A percentile compares a stretch with the other conserved stretches of the same genome.
Evolutionary conservation across 1,140 invertebrate species (phyloP).

Genomic region (Hydropsyche tenuis): DNA sequence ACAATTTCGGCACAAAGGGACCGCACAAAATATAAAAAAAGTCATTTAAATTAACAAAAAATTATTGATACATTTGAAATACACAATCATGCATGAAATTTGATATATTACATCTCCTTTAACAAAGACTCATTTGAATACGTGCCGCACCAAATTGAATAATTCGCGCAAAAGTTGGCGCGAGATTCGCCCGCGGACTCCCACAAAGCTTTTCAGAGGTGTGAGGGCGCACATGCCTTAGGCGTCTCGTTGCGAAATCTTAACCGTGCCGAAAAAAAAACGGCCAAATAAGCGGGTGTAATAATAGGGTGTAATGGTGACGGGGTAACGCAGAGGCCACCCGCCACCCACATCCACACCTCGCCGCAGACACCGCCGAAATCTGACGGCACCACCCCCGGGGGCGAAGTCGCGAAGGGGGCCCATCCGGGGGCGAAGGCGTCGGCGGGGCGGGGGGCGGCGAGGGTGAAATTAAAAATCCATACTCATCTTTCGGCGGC

Average conservation of each 20-base stretch:
- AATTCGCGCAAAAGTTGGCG: neutral
- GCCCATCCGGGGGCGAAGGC: conserved; percentile 11
- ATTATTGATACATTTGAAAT: no score
- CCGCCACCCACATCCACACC: conserved; percentile 27
- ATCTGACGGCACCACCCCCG: conserved; percentile 43
- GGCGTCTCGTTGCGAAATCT: conserved; percentile 26
- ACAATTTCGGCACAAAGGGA: no score
- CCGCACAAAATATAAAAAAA: no score
- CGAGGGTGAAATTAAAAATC: conserved; percentile 51
- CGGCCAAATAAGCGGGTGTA: conserved; percentile 46
- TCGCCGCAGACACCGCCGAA: conserved; percentile 34
- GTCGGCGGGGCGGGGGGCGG: conserved; percentile 23
- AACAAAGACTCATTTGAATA: no score
- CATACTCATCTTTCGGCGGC: conserved; percentile 49
- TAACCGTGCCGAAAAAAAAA: conserved; percentile 37
- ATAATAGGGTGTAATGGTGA: conserved; percentile 40
- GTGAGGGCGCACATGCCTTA: conserved; percentile 9
- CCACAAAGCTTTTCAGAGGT: no score
- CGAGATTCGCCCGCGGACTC: neutral
- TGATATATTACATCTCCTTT: no score
- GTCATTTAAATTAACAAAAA: no score
- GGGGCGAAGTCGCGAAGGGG: conserved; percentile 5
- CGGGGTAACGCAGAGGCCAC: conserved; percentile 10
- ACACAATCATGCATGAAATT: no score
- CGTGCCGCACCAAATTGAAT: neutral